A percentile compares a stretch with the other conserved stretches of the same genome.
Evolutionary conservation across 2,113 vertebrate genomes (phyloP).

Genomic region (Xenopus tropicalis): DNA sequence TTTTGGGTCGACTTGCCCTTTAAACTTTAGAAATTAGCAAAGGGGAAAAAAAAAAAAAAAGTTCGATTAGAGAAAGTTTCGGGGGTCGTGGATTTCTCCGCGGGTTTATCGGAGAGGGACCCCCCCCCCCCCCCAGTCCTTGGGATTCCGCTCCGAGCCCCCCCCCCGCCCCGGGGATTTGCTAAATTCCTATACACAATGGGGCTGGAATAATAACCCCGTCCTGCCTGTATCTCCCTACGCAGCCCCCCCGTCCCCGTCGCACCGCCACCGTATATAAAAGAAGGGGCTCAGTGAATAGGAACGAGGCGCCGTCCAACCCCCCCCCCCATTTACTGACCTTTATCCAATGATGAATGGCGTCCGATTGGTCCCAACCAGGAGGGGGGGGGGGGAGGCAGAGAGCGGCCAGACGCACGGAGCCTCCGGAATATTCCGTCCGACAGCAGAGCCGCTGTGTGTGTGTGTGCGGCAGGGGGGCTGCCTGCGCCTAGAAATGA

Average conservation of each 20-base stretch:
- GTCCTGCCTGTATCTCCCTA: background rate
- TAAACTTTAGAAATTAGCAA: too few species aligned
- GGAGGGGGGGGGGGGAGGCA: background rate
- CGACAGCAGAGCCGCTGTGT: background rate
- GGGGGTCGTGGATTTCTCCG: background rate
- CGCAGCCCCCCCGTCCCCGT: background rate
- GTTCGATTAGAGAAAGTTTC: too few species aligned
- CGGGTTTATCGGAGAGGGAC: too few species aligned
- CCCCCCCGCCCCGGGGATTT: background rate
- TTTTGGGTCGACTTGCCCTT: too few species aligned
- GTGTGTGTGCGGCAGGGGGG: background rate
- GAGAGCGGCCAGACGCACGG: background rate
- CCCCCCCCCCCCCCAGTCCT: background rate
- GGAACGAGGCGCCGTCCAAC: background rate
- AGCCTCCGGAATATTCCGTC: background rate
- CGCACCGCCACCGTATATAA: background rate
- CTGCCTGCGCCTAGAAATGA: background rate
- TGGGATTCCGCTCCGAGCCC: background rate
- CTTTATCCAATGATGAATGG: conserved; percentile 5
- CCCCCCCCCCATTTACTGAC: conserved; percentile 16
- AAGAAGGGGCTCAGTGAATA: conserved; percentile 4
- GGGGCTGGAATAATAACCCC: background rate
- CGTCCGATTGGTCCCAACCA: conserved; percentile 3
- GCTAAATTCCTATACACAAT: background rate
- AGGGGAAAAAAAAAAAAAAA: too few species aligned